A percentile compares a stretch with the other conserved stretches of the same genome.
Conservation (phyloP, 1,140 invertebrate species). For the Aphelenchoides fujianensis region DNA sequence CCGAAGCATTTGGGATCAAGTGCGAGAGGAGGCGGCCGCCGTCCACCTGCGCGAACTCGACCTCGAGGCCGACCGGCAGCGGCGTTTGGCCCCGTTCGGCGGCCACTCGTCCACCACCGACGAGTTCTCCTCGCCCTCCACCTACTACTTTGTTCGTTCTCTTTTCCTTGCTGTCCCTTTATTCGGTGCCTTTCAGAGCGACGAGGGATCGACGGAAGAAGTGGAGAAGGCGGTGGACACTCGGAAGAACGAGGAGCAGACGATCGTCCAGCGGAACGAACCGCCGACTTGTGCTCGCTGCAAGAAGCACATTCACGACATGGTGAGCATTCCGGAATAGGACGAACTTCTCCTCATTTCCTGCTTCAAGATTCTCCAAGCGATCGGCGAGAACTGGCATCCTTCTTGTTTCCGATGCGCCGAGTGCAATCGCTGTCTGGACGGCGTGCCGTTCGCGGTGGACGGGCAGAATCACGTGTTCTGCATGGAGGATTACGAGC, state of each 20-base stretch:
- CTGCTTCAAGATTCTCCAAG: constrained; percentile 74
- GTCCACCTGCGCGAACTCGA: background rate
- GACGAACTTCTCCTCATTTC: background rate
- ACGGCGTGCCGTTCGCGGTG: constrained; percentile 93
- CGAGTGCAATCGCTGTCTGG: constrained; percentile 92
- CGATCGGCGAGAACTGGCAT: constrained; percentile 98
- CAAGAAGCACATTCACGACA: background rate
- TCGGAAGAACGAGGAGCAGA: background rate
- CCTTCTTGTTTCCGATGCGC: constrained; percentile 97
- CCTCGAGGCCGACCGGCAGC: constrained; percentile 14
- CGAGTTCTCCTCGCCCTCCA: background rate
- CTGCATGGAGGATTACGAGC: constrained; percentile 95
- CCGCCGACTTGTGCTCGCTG: background rate
- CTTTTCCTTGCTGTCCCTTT: background rate
- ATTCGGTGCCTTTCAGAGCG: constrained; percentile 9
- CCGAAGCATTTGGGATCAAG: background rate
- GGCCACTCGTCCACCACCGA: constrained; percentile 12
- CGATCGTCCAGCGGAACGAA: background rate
- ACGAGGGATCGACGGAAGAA: background rate
- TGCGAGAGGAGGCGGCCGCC: background rate
- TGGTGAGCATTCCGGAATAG: constrained; percentile 8
- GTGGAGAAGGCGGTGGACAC: background rate
- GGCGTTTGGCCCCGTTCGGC: background rate
- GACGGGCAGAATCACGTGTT: constrained; percentile 98
- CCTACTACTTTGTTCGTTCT: constrained; percentile 20